Evolutionary conservation across 2,888 invertebrate species (phyloP).

Genomic region (Maniola hyperantus): DNA sequence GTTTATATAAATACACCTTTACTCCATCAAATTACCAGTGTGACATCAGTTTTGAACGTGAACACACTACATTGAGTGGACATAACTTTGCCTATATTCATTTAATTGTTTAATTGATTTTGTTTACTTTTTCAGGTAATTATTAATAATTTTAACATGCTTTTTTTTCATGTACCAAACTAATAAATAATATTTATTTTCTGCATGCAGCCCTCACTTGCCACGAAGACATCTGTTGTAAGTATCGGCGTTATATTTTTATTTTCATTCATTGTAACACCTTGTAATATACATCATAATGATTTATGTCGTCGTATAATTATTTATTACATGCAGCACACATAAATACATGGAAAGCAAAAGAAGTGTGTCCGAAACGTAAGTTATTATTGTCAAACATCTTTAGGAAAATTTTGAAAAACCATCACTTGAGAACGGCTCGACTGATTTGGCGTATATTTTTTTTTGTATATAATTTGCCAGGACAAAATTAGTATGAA

Average conservation of each 20-base stretch:
- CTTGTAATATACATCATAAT: neutral
- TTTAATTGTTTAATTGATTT: conserved; percentile 5
- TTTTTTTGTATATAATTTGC: too few relatives aligned
- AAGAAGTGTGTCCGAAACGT: conserved; percentile 78
- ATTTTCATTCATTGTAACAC: conserved; percentile 17
- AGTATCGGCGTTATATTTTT: conserved; percentile 55
- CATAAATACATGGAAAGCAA: conserved; percentile 77
- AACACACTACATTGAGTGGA: neutral
- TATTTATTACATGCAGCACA: conserved; percentile 66
- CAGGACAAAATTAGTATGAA: too few relatives aligned
- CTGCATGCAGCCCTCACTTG: conserved; percentile 81
- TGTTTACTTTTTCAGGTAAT: conserved; percentile 30
- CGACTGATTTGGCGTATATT: too few relatives aligned
- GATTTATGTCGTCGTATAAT: neutral
- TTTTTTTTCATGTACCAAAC: conserved; percentile 39
- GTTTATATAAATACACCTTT: neutral
- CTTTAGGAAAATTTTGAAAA: too few relatives aligned
- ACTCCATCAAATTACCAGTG: neutral
- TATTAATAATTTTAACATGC: conserved; percentile 35
- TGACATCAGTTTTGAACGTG: neutral
- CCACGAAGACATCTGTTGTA: conserved; percentile 77
- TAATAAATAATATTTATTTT: conserved; percentile 57
- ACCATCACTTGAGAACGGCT: too few relatives aligned
- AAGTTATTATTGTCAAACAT: conserved; percentile 48
- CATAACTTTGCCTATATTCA: neutral